These are phyloP conservation scores for Diabrotica balteata DNA, from an alignment of 2,888 invertebrate species.

Conservation along the genomic window DNA sequence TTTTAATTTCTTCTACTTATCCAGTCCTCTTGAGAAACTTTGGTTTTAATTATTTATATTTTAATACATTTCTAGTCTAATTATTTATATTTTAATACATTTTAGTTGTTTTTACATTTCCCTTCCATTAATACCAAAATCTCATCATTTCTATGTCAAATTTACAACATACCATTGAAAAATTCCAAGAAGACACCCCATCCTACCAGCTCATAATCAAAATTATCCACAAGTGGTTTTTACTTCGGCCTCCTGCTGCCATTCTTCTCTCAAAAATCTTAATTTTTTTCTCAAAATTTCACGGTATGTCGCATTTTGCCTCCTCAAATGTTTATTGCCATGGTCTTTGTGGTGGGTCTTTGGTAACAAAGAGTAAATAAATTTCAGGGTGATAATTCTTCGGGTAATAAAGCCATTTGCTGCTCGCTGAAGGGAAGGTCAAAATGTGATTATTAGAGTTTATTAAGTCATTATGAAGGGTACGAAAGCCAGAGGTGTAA, in stretches of 20 bases:
- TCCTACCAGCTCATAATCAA: background rate
- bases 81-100: too few species aligned
- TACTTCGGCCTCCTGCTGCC: constrained; percentile 3
- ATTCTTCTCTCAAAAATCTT: constrained; percentile 3
- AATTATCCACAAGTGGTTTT: constrained; percentile 10
- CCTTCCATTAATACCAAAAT: too few species aligned
- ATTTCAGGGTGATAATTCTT: constrained; percentile 29
- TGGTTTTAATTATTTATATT: too few species aligned
- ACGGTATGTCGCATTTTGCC: constrained; percentile 10
- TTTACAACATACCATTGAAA: too few species aligned
- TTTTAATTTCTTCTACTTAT: too few species aligned
- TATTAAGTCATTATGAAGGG: constrained; percentile 33
- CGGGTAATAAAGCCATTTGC: constrained; percentile 36
- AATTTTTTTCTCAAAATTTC: constrained; percentile 22
- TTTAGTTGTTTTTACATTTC: too few species aligned
- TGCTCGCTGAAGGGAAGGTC: constrained; percentile 31
- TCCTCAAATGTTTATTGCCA: constrained; percentile 16
- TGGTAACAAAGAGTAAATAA: constrained; percentile 26
- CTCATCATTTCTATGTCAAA: too few species aligned
- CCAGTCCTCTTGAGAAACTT: too few species aligned
- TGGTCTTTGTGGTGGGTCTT: constrained; percentile 26
- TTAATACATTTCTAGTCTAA: too few species aligned
- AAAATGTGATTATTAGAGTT: constrained; percentile 38
- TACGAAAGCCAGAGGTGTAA: constrained; percentile 1
- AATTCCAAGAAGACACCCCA: too few species aligned